Percentiles rank a stretch among this genome's conserved stretches.
Conservation (phyloP, 2,797 vertebrate species). For the Sibirionetta formosa region DNA sequence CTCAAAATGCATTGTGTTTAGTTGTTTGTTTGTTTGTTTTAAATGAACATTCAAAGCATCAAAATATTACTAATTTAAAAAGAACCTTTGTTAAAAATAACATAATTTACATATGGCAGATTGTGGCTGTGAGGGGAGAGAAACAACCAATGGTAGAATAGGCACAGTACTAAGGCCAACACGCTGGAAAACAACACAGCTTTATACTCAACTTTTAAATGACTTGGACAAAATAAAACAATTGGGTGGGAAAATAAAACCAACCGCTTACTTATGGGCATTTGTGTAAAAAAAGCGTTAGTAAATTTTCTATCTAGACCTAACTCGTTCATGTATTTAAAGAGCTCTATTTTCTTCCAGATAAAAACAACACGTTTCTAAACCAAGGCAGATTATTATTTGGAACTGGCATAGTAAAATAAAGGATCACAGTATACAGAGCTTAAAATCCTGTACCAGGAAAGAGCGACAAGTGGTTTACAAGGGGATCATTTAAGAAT, state of each 20-base stretch:
- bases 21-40: conserved; percentile 66
- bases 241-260: background rate
- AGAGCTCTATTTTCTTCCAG: conserved; percentile 64
- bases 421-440: conserved; percentile 83
- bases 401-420: conserved; percentile 75
- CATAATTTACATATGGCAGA: conserved; percentile 73
- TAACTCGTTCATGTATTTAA: conserved; percentile 50
- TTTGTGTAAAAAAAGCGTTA: conserved; percentile 46
- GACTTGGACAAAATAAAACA: conserved; percentile 29
- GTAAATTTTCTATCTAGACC: conserved; percentile 74
- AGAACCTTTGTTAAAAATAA: conserved; percentile 74
- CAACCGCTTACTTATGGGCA: conserved; percentile 6
- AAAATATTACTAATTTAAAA: conserved; percentile 79
- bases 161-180: conserved; percentile 69
- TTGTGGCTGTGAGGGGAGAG: conserved; percentile 45
- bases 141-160: conserved; percentile 51
- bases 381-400: conserved; percentile 68
- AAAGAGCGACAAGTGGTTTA: conserved; percentile 78
- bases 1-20: conserved; percentile 82
- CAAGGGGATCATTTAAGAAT: conserved; percentile 74
- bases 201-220: conserved; percentile 53
- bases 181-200: conserved; percentile 61
- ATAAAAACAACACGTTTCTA: conserved; percentile 63
- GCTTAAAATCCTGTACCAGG: conserved; percentile 78
- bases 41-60: conserved; percentile 81